Conservation (phyloP, 2,113 vertebrate species). For the Mola mola region DNA sequence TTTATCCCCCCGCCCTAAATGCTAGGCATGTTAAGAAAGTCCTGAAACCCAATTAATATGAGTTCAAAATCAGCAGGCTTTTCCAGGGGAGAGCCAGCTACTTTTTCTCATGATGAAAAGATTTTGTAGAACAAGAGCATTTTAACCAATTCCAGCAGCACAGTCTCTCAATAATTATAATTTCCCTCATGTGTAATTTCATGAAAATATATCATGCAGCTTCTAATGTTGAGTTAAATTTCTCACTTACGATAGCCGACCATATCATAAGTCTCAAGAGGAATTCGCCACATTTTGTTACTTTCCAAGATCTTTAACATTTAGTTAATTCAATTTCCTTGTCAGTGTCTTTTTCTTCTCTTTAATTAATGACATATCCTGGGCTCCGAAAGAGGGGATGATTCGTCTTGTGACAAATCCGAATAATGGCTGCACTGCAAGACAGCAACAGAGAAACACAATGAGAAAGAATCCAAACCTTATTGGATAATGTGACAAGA, state of each 20-base stretch:
- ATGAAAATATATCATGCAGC: constrained; percentile 49
- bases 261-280: constrained; percentile 59
- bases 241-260: constrained; percentile 32
- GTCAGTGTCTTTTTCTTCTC: constrained; percentile 54
- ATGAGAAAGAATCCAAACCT: constrained; percentile 35
- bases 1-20: neutral
- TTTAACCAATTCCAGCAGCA: constrained; percentile 24
- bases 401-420: constrained; percentile 38
- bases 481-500: constrained; percentile 62
- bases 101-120: constrained; percentile 27
- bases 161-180: constrained; percentile 29
- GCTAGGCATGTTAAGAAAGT: constrained; percentile 23
- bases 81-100: constrained; percentile 23
- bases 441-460: constrained; percentile 43
- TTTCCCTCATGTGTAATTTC: constrained; percentile 25
- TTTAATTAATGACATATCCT: constrained; percentile 67
- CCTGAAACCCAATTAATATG: constrained; percentile 52
- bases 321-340: constrained; percentile 65
- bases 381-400: constrained; percentile 19
- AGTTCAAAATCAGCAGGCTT: constrained; percentile 25
- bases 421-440: constrained; percentile 27
- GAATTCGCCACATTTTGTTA: constrained; percentile 59
- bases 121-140: constrained; percentile 39
- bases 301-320: constrained; percentile 60
- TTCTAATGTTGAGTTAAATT: constrained; percentile 51